Base-by-base conservation (phyloP, 2,113 vertebrate species). In the Zingel zingel region DNA sequence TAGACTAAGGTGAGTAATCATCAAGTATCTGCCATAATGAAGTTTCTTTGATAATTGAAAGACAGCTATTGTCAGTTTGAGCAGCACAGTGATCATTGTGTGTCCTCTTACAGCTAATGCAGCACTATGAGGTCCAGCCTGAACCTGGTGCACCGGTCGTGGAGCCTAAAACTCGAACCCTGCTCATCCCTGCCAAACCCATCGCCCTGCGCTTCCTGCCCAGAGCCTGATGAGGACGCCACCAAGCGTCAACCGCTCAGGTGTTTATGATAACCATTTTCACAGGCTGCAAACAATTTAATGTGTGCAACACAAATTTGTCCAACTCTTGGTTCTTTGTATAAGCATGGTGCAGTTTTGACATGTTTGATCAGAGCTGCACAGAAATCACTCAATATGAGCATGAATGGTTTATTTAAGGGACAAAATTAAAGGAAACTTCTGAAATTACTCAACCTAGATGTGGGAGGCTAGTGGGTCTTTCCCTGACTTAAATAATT, bases 191-290 rank as follows among this genome's bases (percentile, higher is more conserved):
- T 0, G 71, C 82, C 0, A 36, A 76, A 18, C 92, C 95, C 68
- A 94, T 96, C 83, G 91, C 94, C 86, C 89, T 96, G 77, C 93
- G 89, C 62, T 95, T 96, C 81, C 58, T 94, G 58, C 79, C 88
- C 21, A 69, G 95, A 48, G 47, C 23, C 81, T 79, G 74, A 90
- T 0, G 65, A 10, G 18, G 47, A 3, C 36, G 47, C 47, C 9
- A 13, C 12, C 12, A n/a, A 53, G n/a, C 7, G 2, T 16, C 25
- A 68, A 1, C 45, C 3, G 47, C 25, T 30, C 48, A 21, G 16
- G 4, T 48, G 39, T 8, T 30, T 12, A 23, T 23, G 3, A 51
- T 1, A 7, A 51, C 5, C 5, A 51, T 19, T 7, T 19, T 18
- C 18, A 3, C 19, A 21, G 51, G 51, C 19, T 53, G 18, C 51